Evolutionary conservation across 2,113 vertebrate species (phyloP), one percentile per base, ranked within the genome.

Genomic region (Ranitomeya variabilis): DNA sequence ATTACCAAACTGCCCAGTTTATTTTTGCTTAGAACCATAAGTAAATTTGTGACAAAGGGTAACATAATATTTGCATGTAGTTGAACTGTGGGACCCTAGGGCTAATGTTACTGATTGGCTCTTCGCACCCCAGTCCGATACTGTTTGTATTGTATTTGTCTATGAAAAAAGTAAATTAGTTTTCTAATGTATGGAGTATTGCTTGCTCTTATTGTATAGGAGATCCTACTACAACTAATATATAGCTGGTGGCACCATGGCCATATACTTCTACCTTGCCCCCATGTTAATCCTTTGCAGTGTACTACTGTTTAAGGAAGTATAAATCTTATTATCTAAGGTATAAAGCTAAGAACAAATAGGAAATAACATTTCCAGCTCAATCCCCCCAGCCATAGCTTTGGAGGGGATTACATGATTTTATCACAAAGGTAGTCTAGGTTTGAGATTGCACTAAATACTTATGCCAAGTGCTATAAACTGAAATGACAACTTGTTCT

Each of bases 341-440:
- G 18, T 37, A 52, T 52, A 76, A 54, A 67, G 45, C 62, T 67
- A 83, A 57, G 69, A 83, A 54, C 66, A 69, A 67, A 83, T 52
- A 83, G 81, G 81, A 83, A 83, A 83, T 83, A 14, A n/a, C 81
- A 83, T 52, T 83, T 83, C 31, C 31, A 83, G 80, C 2, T 37
- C 19, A 83, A 62, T 83, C 80, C 59, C 13, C 69, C 11, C n/a
- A 54, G 26, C 21, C 31, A 13, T 7, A 69, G 13, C 80, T 66
- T 66, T 67, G 16, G 52, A 66, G 15, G 37, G 31, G 81, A 83
- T 83, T 67, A 69, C 18, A 51, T 52, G 64, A 51, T 83, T 83
- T 83, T 23, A 83, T 64, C 80, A 83, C 59, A 83, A 64, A 83
- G 59, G 37, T 83, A 52, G 19, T 83, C 31, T 51, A n/a, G 37